A percentile compares a stretch with the other conserved stretches of the same genome.
Conservation (phyloP, 2,797 vertebrate genomes). For the Tokudaia muenninki region DNA sequence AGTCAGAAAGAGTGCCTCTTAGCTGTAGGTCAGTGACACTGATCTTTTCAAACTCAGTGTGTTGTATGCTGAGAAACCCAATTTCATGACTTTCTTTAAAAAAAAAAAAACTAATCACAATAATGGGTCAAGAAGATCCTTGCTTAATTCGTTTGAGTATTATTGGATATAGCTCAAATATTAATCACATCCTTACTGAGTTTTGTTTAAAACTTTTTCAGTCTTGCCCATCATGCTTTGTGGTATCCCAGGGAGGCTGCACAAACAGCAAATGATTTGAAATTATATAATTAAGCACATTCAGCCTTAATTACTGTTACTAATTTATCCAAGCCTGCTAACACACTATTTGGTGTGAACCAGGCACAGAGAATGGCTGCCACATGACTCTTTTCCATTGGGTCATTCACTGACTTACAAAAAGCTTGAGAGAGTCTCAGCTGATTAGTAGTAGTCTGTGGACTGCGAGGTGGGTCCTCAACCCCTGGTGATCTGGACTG, state of each 20-base stretch:
- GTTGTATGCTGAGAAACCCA: neutral
- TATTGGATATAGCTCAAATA: neutral
- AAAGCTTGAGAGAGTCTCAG: neutral
- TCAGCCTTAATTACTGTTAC: conserved; percentile 4
- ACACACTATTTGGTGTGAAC: neutral
- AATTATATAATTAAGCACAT: conserved; percentile 52
- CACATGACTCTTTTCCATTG: neutral
- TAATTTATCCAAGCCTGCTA: conserved; percentile 37
- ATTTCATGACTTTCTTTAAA: neutral
- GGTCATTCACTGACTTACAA: neutral
- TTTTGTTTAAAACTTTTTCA: conserved; percentile 55
- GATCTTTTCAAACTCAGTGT: neutral
- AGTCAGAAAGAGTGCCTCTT: neutral
- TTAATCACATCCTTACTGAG: neutral
- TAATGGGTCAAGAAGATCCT: neutral
- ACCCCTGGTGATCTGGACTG: neutral
- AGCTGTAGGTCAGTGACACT: neutral
- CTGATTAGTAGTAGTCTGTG: neutral
- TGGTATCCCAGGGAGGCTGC: neutral
- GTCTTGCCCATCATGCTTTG: conserved; percentile 11
- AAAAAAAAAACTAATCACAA: neutral
- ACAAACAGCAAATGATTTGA: conserved; percentile 45
- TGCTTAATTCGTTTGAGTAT: neutral
- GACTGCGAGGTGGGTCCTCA: neutral
- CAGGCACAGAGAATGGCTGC: neutral